A percentile compares a stretch with the other conserved stretches of the same genome.
Conservation (phyloP, 1,140 invertebrate species). For the Palaemon carinicauda region DNA sequence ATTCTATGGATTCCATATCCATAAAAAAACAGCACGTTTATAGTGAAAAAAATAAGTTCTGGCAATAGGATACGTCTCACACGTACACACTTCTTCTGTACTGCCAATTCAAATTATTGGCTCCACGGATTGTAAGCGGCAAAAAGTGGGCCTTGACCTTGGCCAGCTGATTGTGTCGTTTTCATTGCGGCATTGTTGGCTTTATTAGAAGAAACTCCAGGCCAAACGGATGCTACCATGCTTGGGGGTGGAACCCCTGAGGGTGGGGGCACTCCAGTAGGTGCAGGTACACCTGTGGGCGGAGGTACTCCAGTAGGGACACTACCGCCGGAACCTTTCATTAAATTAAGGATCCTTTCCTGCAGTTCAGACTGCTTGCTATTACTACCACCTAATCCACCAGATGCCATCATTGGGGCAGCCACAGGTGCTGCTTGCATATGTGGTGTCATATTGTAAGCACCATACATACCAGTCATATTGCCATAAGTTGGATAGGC, state of each 20-base stretch:
- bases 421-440: constrained; percentile 35
- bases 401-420: constrained; percentile 35
- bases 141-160: constrained; percentile 39
- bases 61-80: no score
- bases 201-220: constrained; percentile 22
- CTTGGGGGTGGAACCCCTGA: constrained; percentile 45
- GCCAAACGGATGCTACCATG: constrained; percentile 47
- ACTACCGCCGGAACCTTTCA: constrained; percentile 33
- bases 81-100: no score
- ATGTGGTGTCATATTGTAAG: constrained; percentile 21
- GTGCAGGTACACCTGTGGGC: constrained; percentile 41
- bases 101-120: not conserved
- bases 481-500: constrained; percentile 40
- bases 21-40: no score
- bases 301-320: constrained; percentile 44
- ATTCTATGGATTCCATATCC: no score
- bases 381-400: not conserved
- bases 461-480: constrained; percentile 24
- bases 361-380: constrained; percentile 44
- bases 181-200: constrained; percentile 2
- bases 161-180: constrained; percentile 6
- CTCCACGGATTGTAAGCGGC: constrained; percentile 42
- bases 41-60: no score
- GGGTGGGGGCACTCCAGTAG: constrained; percentile 47
- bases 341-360: constrained; percentile 46